These are phyloP conservation scores for Incurvaria masculella DNA, from an alignment of 2,888 invertebrate species.

Conservation along the genomic window DNA sequence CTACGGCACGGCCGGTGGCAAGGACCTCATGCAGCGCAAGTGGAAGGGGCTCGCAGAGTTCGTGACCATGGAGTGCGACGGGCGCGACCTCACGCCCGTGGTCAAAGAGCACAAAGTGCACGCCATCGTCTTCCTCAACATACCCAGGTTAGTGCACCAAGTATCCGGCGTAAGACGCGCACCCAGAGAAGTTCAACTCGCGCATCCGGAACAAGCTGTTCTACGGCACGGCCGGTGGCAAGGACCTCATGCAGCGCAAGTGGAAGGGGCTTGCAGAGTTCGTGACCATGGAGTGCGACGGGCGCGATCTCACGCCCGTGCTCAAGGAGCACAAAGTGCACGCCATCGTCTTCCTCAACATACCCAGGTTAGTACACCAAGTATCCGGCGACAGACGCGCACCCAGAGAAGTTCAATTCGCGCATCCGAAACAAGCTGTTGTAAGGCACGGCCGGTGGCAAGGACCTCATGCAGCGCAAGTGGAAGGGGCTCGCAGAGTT, in stretches of 20 bases:
- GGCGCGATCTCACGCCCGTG: conserved; percentile 87
- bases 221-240: conserved; percentile 97
- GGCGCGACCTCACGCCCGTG: conserved; percentile 87
- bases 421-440: conserved; percentile 96
- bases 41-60: conserved; percentile 96
- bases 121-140: conserved; percentile 95
- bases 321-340: conserved; percentile 93
- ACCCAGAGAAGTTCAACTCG: conserved; percentile 97
- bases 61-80: conserved; percentile 94
- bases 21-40: conserved; percentile 92
- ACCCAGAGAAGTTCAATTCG: conserved; percentile 97
- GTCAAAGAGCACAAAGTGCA: conserved; percentile 93
- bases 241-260: conserved; percentile 92
- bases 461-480: conserved; percentile 92
- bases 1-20: conserved; percentile 97
- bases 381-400: conserved; percentile 73
- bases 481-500: conserved; percentile 96
- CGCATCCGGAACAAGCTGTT: conserved; percentile 96
- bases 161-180: too few species aligned
- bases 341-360: conserved; percentile 95
- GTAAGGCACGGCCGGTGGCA: conserved; percentile 97
- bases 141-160: conserved; percentile 81
- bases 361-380: conserved; percentile 76
- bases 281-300: conserved; percentile 94
- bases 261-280: conserved; percentile 96